These are phyloP conservation scores for Andrena bicolor DNA, from an alignment of 2,888 invertebrate genomes.

Conservation along the genomic window DNA sequence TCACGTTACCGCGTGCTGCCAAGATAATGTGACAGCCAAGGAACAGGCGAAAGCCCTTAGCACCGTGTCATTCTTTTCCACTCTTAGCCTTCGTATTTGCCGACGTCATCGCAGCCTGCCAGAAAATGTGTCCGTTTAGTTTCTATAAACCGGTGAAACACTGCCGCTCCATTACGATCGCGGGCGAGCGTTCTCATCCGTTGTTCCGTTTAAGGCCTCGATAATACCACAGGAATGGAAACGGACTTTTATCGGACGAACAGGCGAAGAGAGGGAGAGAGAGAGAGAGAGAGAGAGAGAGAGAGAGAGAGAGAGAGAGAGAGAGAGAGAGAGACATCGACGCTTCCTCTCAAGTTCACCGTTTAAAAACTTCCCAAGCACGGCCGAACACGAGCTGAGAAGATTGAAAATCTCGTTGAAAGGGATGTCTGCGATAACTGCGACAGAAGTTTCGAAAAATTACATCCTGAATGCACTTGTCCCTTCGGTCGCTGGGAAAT, in stretches of 20 bases:
- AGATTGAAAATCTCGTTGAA: conserved; percentile 7
- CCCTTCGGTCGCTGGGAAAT: not conserved
- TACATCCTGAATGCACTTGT: not conserved
- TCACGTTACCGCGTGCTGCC: conserved; percentile 75
- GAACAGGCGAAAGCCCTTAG: conserved; percentile 78
- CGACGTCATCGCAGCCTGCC: conserved; percentile 7
- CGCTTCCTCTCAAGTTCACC: not conserved
- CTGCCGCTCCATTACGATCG: conserved; percentile 48
- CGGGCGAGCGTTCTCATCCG: conserved; percentile 15
- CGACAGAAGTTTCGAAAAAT: conserved; percentile 8
- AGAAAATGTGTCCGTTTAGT: conserved; percentile 52
- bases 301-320: too few species aligned
- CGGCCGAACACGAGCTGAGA: not conserved
- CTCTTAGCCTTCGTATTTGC: conserved; percentile 13
- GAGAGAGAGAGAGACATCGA: not conserved
- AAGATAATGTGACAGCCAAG: conserved; percentile 80
- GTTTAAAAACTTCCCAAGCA: not conserved
- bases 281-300: too few species aligned
- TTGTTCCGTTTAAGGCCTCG: conserved; percentile 29
- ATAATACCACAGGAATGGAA: conserved; percentile 20
- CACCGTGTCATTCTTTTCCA: conserved; percentile 27
- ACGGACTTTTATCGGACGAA: conserved; percentile 9
- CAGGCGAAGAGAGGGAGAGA: too few species aligned
- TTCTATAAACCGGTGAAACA: conserved; percentile 51
- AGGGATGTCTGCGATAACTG: conserved; percentile 2